Conservation (phyloP, 2,888 invertebrate genomes). For the Plebejus argus region DNA sequence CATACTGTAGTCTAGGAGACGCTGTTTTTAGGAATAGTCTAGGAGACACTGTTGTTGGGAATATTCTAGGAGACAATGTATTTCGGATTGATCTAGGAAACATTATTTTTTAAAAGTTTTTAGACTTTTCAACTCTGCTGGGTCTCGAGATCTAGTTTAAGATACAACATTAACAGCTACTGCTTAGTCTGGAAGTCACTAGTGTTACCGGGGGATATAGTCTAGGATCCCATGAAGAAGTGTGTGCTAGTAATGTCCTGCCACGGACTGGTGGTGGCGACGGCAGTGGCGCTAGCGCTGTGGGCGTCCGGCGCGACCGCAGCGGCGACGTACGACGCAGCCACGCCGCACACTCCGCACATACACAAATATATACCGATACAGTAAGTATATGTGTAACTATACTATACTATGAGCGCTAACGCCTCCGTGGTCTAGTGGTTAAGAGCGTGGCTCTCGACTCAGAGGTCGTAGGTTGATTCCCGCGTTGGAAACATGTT, state of each 20-base stretch:
- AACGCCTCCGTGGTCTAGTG: too few species aligned
- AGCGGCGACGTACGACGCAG: slow-evolving; percentile 62
- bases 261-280: slow-evolving; percentile 61
- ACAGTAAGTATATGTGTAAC: slow-evolving; percentile 55
- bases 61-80: too few species aligned
- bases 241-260: slow-evolving; percentile 56
- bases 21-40: background rate
- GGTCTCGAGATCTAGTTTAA: too few species aligned
- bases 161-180: slow-evolving; percentile 38
- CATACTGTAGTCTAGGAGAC: background rate
- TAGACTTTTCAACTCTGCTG: too few species aligned
- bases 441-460: too few species aligned
- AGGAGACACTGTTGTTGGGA: background rate
- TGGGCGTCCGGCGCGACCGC: slow-evolving; percentile 66
- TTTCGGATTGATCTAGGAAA: too few species aligned
- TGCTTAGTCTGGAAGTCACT: slow-evolving; percentile 21
- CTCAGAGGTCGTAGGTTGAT: too few species aligned
- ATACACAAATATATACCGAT: slow-evolving; percentile 70
- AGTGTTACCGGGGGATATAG: slow-evolving; percentile 22
- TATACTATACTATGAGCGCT: too few species aligned
- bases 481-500: too few species aligned
- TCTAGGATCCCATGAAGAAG: slow-evolving; percentile 40
- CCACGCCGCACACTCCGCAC: slow-evolving; percentile 68
- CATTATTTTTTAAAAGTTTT: too few species aligned
- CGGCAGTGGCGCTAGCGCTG: slow-evolving; percentile 56